Evolutionary conservation across 2,113 vertebrate species (phyloP), one percentile per base, ranked within the genome.

Genomic region (Pseudorectes ferrugineus): DNA sequence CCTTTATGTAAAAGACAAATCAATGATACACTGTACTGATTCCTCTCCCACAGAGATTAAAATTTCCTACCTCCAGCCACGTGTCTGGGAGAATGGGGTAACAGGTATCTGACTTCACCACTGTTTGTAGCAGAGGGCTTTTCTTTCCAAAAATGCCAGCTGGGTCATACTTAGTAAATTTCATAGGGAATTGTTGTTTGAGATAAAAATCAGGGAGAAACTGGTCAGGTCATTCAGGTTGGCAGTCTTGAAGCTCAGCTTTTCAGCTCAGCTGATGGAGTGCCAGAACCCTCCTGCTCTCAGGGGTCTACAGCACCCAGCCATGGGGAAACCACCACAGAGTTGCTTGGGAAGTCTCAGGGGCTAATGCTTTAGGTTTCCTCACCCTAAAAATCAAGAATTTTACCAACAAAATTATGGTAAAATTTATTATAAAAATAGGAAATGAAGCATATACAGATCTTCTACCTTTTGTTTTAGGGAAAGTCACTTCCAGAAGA

Each of bases 401-500:
- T 33, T 92, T 81, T 18, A 11, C 14, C 19, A 62, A 26, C 0
- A 72, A 59, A 80, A 33, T 33, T 11, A 16, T 0, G 1, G 9
- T 80, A 42, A 81, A 49, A 51, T 48, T 65, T 75, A 59, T 76
- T 4, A 40, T 5, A 65, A 65, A 84, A 70, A 7, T n/a, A 36
- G 13, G 6, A 76, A 55, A 12, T 36, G 8, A 76, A 76, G 4
- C n/a, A 63, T 28, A 59, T 22, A 49, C 33, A 12, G 62, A 21
- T 40, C 6, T 92, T n/a, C 29, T 96, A 35, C 52, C 19, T 92
- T 94, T 83, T 86, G 40, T 85, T 94, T 93, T 97, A 98, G 98
- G 85, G 92, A 85, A 78, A 74, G 23, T 95, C 97, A 21, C 75
- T 93, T 82, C 80, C 84, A 71, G 88, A 95, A 91, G 94, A 65